phyloP scores from a whole-genome alignment of 2,113 vertebrate species.

The Prunella fulvescens region DNA sequence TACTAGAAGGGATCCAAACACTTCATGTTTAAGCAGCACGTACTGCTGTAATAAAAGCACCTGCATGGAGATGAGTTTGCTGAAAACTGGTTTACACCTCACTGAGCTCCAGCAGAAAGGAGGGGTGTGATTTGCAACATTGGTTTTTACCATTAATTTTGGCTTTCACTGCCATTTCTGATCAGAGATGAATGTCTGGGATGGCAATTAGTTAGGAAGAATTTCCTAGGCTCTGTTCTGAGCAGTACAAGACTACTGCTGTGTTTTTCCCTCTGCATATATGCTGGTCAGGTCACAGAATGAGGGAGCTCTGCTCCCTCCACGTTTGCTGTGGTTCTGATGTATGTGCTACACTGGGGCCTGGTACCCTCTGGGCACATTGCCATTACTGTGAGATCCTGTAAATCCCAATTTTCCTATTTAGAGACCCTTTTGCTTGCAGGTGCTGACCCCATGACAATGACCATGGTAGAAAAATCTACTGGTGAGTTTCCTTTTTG shows the following conservation, averaged over 20 bases:
- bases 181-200: neutral
- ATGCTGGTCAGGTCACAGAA: neutral
- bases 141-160: neutral
- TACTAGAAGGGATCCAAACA: neutral
- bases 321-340: neutral
- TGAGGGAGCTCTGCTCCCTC: neutral
- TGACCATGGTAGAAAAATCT: neutral
- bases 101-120: neutral
- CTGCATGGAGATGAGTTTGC: neutral
- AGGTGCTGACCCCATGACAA: neutral
- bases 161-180: neutral
- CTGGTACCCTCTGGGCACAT: too few relatives aligned
- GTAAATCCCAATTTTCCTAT: neutral
- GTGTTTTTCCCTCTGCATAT: neutral
- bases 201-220: neutral
- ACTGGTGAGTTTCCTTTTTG: neutral
- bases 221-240: neutral
- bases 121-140: neutral
- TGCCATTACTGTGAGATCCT: neutral
- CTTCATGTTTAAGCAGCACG: neutral
- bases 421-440: neutral
- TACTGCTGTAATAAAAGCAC: neutral
- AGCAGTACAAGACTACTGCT: neutral
- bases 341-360: neutral
- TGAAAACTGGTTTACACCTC: neutral